A percentile compares a stretch with the other conserved stretches of the same genome.
These are phyloP conservation scores for Glaucomys volans DNA, from an alignment of 2,113 vertebrate genomes.

Conservation along the genomic window DNA sequence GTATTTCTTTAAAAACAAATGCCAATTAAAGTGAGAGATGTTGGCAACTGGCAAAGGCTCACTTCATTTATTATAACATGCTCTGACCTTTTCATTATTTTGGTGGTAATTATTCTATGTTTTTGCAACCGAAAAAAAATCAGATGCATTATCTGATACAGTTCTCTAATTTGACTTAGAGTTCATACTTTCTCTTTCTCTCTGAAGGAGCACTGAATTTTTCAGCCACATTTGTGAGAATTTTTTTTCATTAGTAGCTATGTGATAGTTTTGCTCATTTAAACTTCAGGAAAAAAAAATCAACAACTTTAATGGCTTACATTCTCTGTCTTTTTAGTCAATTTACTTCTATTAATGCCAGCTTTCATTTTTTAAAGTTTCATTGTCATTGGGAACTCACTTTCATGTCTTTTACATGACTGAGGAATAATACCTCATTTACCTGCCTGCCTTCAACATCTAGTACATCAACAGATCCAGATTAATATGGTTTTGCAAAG, in stretches of 20 bases:
- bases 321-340: background rate
- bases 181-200: background rate
- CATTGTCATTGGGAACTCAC: background rate
- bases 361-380: background rate
- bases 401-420: background rate
- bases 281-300: background rate
- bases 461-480: background rate
- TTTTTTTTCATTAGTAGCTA: background rate
- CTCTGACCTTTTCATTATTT: slow-evolving; percentile 81
- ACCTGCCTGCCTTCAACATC: background rate
- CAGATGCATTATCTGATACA: slow-evolving; percentile 41
- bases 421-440: background rate
- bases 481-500: background rate
- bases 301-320: background rate
- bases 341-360: background rate
- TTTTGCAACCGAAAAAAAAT: slow-evolving; percentile 57
- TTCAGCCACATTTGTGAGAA: background rate
- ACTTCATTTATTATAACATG: slow-evolving; percentile 61
- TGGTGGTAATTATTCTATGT: slow-evolving; percentile 70
- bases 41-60: slow-evolving; percentile 51
- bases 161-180: slow-evolving; percentile 33
- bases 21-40: slow-evolving; percentile 73
- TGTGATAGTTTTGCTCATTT: background rate
- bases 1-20: slow-evolving; percentile 67
- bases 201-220: background rate